Evolutionary conservation across 2,113 vertebrate species (phyloP), one percentile per base, ranked within the genome.

Genomic region (Sinocyclocheilus maitianheensis): DNA sequence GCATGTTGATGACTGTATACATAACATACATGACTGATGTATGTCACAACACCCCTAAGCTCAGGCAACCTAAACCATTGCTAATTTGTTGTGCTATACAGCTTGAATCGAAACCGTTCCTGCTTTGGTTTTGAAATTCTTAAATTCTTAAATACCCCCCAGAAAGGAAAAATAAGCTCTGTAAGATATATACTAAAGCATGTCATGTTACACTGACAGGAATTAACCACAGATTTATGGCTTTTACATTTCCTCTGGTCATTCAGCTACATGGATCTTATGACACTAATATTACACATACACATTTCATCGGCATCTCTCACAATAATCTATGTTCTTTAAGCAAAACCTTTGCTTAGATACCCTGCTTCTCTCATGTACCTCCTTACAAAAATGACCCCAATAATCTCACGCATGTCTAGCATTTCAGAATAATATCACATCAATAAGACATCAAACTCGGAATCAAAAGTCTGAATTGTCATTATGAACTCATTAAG

Each of bases 261-360:
- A 77, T 51, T 51, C 13, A 77, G n/a, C 46, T 9, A 63, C 20
- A 46, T 9, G 22, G 4, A 63, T 37, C 30, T 62, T 80, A 13
- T 63, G 78, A 80, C 12, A 80, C 55, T 62, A 22, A 43, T 80
- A 80, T 63, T n/a, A 62, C 55, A 80, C 46, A 51, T 14, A 76
- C 11, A 24, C 43, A 72, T 51, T 51, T 48, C 24, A 24, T 51
- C n/a, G 13, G 22, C 13, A 13, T 51, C n/a, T 46, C 9, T 11
- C 71, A 74, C 37, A 40, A 43, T 5, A 74, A 43, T 74, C 20
- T 24, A 24, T 46, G 72, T 48, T 48, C n/a, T 26, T 51, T 26
- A 76, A 69, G 30, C 10, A 34, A 69, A 69, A 48, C 10, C 3
- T 48, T 3, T 48, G 46, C 12, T 51, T 26, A 51, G 22, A 76